A percentile compares a stretch with the other conserved stretches of the same genome.
Evolutionary conservation across 2,113 vertebrate species (phyloP).

Genomic region (Nannospalax galili): DNA sequence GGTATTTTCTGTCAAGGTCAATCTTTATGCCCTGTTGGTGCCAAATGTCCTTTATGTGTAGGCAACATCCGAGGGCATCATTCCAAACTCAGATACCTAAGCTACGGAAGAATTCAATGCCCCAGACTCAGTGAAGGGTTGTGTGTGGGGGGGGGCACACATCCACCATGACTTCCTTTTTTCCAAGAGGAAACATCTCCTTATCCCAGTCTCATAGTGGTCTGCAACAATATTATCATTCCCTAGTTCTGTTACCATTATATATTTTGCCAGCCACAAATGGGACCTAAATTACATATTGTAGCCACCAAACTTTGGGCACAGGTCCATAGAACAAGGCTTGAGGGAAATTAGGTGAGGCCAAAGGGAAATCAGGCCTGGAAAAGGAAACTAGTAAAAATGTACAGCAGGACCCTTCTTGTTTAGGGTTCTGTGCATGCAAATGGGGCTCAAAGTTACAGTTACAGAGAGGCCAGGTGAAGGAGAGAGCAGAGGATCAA

Average conservation of each 20-base stretch:
- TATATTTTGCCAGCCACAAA: constrained; percentile 69
- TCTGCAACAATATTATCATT: constrained; percentile 67
- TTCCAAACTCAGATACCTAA: not conserved
- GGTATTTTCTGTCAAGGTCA: not conserved
- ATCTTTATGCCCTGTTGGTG: not conserved
- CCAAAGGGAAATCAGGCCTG: constrained; percentile 31
- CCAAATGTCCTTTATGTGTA: not conserved
- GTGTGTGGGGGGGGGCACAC: not conserved
- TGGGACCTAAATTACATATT: constrained; percentile 70
- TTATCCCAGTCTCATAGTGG: constrained; percentile 50
- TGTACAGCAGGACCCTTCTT: not conserved
- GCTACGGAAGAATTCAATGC: not conserved
- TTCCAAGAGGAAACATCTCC: not conserved
- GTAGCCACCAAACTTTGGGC: constrained; percentile 64
- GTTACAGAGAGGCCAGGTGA: not conserved
- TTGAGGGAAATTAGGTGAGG: constrained; percentile 69
- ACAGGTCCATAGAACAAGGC: constrained; percentile 58
- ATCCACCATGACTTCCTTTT: constrained; percentile 41
- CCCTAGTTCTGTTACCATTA: constrained; percentile 53
- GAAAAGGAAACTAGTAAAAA: constrained; percentile 21
- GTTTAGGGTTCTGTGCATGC: not conserved
- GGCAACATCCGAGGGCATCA: not conserved
- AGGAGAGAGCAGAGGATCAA: not conserved
- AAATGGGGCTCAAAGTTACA: not conserved
- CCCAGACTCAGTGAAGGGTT: not conserved